These are phyloP conservation scores for Lepidocolaptes lacrymiger DNA, from an alignment of 2,797 vertebrate species.

Conservation along the genomic window DNA sequence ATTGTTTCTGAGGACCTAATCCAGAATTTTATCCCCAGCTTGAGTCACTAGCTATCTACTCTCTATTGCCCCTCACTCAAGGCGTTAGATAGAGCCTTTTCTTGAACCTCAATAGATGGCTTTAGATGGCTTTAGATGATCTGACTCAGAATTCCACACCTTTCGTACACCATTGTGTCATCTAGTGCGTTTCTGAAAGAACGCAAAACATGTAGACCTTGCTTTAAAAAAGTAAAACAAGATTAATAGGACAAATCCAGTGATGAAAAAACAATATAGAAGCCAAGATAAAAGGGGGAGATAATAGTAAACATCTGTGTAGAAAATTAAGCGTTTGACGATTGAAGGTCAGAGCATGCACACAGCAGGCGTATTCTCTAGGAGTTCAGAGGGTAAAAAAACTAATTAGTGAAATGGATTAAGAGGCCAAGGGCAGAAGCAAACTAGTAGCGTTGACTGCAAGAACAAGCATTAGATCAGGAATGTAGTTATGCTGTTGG, in stretches of 20 bases:
- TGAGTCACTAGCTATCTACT: neutral
- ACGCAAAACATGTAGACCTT: rapidly evolving
- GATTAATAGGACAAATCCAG: neutral
- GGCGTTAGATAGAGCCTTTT: neutral
- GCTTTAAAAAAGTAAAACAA: neutral
- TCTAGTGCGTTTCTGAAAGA: neutral
- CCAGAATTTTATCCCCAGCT: neutral
- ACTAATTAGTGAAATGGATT: neutral
- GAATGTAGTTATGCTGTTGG: neutral
- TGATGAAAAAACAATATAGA: neutral
- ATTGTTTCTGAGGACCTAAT: neutral
- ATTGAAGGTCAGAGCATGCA: neutral
- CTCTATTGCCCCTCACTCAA: neutral
- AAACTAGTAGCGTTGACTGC: neutral
- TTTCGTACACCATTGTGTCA: neutral
- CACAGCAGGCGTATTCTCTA: neutral
- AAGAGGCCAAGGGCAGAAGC: neutral
- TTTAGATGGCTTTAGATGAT: neutral
- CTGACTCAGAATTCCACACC: neutral
- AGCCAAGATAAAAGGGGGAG: neutral
- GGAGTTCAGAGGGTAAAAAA: neutral
- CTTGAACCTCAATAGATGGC: neutral
- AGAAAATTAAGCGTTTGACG: neutral
- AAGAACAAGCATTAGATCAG: neutral
- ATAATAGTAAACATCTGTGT: neutral